A percentile compares a stretch with the other conserved stretches of the same genome.
Evolutionary conservation across 2,797 vertebrate species (phyloP).

Genomic region (Oophaga sylvatica): DNA sequence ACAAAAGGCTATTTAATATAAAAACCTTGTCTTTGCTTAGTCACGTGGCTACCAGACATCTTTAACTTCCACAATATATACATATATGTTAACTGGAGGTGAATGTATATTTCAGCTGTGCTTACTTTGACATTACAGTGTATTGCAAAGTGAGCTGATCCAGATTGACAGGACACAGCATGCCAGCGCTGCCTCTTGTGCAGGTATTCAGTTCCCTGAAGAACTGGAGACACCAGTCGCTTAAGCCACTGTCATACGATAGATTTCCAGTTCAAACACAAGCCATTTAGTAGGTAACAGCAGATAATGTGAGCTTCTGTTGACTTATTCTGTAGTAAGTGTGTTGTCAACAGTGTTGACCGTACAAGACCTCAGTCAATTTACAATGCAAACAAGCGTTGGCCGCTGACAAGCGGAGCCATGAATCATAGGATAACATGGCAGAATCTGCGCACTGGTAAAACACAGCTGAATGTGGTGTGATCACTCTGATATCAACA

Average conservation of each 20-base stretch:
- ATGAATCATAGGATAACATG: not conserved
- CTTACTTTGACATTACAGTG: not conserved
- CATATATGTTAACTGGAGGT: too few species aligned
- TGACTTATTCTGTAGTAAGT: slow-evolving; percentile 3
- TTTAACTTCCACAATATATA: too few species aligned
- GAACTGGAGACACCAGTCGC: not conserved
- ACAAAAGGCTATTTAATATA: too few species aligned
- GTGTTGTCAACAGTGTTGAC: slow-evolving; percentile 35
- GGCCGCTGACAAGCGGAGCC: slow-evolving; percentile 6
- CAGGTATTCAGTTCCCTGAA: not conserved
- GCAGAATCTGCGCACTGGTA: slow-evolving; percentile 12
- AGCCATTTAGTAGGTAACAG: not conserved
- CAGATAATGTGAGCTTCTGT: not conserved
- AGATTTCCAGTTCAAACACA: slow-evolving; percentile 13
- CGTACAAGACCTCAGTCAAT: slow-evolving; percentile 27
- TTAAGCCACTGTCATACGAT: not conserved
- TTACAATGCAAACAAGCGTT: slow-evolving; percentile 47
- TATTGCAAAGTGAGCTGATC: not conserved
- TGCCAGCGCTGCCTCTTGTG: too few species aligned
- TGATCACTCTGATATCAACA: not conserved
- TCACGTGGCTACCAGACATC: too few species aligned
- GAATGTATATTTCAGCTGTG: too few species aligned
- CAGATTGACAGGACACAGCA: not conserved
- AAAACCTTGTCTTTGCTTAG: too few species aligned
- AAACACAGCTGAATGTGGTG: not conserved